Evolutionary conservation across 1,140 invertebrate species (phyloP).

Genomic region (Tenebrio molitor): DNA sequence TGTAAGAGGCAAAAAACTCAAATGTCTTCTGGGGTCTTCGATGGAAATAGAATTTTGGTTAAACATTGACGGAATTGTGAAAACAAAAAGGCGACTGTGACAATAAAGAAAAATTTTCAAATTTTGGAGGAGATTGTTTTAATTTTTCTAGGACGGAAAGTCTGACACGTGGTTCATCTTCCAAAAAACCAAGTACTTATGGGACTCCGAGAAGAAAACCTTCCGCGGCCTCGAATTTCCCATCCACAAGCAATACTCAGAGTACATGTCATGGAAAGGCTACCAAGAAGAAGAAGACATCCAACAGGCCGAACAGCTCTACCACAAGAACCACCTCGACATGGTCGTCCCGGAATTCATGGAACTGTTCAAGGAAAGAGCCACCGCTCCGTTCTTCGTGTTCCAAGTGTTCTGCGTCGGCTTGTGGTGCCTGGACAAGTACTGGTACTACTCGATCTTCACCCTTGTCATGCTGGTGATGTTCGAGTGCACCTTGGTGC

Average conservation of each 20-base stretch:
- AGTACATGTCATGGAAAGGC: conserved; percentile 91
- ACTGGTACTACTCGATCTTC: conserved; percentile 98
- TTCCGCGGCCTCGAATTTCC: conserved; percentile 91
- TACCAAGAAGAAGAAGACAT: conserved; percentile 87
- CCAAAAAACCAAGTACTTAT: conserved; percentile 97
- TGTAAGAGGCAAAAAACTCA: too few species aligned
- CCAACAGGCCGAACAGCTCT: conserved; percentile 80
- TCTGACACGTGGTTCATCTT: conserved; percentile 86
- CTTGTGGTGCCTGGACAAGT: conserved; percentile 98
- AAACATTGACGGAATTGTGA: background rate
- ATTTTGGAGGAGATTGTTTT: too few species aligned
- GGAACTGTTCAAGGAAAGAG: conserved; percentile 97
- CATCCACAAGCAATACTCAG: conserved; percentile 75
- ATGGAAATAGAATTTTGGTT: too few species aligned
- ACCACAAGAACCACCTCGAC: conserved; percentile 90
- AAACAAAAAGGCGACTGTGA: background rate
- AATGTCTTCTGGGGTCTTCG: too few species aligned
- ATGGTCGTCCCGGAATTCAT: conserved; percentile 95
- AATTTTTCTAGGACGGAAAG: conserved; percentile 52
- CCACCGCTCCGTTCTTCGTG: conserved; percentile 99
- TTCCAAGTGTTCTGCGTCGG: conserved; percentile 96
- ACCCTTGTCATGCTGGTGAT: conserved; percentile 97
- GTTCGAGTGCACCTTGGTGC: conserved; percentile 98
- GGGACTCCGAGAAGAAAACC: conserved; percentile 82
- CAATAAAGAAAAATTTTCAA: too few species aligned